These are phyloP conservation scores for Aegypius monachus DNA, from an alignment of 2,113 vertebrate genomes.

Conservation along the genomic window DNA sequence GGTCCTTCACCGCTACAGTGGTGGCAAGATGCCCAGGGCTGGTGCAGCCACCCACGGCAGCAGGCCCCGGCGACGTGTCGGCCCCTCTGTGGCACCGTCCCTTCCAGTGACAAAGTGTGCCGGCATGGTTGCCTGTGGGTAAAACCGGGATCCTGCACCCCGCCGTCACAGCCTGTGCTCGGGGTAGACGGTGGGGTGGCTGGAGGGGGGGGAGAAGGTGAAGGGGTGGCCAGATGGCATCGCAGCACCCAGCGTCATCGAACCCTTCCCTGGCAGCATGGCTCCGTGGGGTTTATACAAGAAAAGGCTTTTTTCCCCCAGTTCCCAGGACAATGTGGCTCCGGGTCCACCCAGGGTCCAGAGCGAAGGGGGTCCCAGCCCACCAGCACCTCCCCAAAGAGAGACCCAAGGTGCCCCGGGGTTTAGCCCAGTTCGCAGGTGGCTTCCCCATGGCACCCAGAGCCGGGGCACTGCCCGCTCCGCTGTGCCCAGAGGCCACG, in stretches of 20 bases:
- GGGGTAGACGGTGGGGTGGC: neutral
- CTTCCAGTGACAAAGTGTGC: neutral
- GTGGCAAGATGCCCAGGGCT: accelerated
- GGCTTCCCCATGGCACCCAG: neutral
- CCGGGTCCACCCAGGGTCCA: neutral
- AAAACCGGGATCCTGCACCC: neutral
- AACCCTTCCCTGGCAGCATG: accelerated
- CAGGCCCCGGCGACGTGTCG: accelerated
- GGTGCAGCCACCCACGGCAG: neutral
- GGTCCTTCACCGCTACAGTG: accelerated
- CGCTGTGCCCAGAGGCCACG: neutral
- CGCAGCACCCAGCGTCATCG: accelerated
- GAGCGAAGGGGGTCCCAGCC: no score
- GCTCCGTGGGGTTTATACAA: accelerated
- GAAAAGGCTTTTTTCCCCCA: neutral
- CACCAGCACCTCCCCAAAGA: neutral
- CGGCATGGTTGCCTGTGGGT: accelerated
- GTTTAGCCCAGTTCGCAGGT: neutral
- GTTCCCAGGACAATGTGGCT: neutral
- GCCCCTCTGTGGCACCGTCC: neutral
- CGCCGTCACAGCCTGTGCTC: accelerated
- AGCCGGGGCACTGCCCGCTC: neutral
- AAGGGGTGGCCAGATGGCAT: accelerated
- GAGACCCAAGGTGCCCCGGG: no score
- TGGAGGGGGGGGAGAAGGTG: no score